Evolutionary conservation across 1,140 invertebrate species (phyloP), one percentile per base, ranked within the genome.

Genomic region (Drosophila pruinosa): DNA sequence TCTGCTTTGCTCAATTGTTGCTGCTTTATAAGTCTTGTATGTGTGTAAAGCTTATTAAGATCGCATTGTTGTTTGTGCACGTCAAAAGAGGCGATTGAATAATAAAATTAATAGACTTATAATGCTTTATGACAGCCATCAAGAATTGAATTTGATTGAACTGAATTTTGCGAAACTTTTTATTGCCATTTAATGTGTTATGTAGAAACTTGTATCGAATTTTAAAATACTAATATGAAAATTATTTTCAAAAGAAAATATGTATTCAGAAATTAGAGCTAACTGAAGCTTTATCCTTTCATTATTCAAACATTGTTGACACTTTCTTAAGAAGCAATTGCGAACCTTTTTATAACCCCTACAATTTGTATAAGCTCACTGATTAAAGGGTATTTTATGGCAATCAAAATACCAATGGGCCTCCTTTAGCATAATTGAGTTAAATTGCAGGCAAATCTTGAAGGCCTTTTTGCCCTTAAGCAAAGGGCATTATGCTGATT

Each of bases 371-470:
- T 34, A 34, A 34, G 31, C 31, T 34, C 38, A 17, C 3, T 6
- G 21, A 10, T 56, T 17, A 41, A 7, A 28, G 38, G 14, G 53
- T 56, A 56, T 56, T 17, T 56, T 4, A n/a, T 17, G 12, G 21
- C 36, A 10, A 15, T 10, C 17, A 24, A 15, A 47, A 47, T 47
- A 12, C 19, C 17, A 6, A 4, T 19, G 10, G 3, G 31, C 19
- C n/a, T 10, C 6, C 12, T 0, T 0, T 17, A 3, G 1, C 5
- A 6, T 41, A 56, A 56, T 56, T 41, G 14, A 41, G 50, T 54
- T 54, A 54, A 54, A 54, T 38, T 22, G 34, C 50, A 24, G 38
- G 22, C 22, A 56, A 56, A 7, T 22, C 36, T 26, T 41, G 3
- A 41, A 56, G 38, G 26, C 36, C 41, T 45, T 45, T 45, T 45